A percentile compares a stretch with the other conserved stretches of the same genome.
These are phyloP conservation scores for Parasteatoda lunata DNA, from an alignment of 2,888 invertebrate genomes.

Conservation along the genomic window DNA sequence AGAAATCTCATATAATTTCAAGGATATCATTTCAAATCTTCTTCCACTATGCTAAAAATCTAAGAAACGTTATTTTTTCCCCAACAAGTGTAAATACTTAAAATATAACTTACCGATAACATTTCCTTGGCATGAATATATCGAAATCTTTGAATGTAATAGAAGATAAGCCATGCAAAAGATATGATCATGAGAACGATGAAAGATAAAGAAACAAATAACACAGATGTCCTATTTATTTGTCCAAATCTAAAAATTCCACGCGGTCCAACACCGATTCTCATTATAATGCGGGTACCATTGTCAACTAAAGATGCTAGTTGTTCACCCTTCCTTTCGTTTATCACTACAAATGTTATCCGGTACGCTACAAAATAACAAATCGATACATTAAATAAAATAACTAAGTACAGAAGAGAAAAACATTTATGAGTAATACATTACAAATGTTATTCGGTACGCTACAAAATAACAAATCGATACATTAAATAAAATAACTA, in stretches of 20 bases:
- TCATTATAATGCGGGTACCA: conserved; percentile 80
- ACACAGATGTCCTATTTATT: conserved; percentile 89
- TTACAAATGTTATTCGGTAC: conserved; percentile 84
- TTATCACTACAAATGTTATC: conserved; percentile 88
- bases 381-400: conserved; percentile 4
- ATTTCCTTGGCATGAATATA: conserved; percentile 96
- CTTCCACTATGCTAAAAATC: no score
- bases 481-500: neutral
- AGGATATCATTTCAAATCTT: no score
- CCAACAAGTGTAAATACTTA: neutral
- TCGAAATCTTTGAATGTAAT: conserved; percentile 94
- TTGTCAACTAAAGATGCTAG: conserved; percentile 82
- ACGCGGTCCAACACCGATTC: conserved; percentile 81
- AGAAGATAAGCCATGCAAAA: conserved; percentile 95
- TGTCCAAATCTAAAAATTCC: conserved; percentile 79
- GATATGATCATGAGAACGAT: conserved; percentile 96
- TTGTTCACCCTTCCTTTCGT: conserved; percentile 85
- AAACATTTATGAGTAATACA: conserved; percentile 73
- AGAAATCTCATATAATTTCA: no score
- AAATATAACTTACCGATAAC: conserved; percentile 82
- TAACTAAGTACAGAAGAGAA: neutral
- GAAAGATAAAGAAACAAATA: conserved; percentile 96
- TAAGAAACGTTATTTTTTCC: no score
- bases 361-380: conserved; percentile 78
- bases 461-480: conserved; percentile 76